Conservation (phyloP, 2,888 invertebrate genomes). For the Herminia tarsipennalis region DNA sequence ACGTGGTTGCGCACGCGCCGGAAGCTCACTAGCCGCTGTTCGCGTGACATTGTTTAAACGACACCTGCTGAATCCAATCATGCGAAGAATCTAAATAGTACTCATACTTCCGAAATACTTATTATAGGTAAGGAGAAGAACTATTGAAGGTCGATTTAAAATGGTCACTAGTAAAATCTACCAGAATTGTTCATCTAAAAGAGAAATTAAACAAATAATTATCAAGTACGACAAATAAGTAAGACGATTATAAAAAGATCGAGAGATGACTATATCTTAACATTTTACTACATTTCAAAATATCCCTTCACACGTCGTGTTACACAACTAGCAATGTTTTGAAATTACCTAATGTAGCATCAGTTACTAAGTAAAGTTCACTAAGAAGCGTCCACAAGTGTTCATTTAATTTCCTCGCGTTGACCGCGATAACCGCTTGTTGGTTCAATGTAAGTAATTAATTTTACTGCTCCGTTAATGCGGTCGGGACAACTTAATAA, state of each 20-base stretch:
- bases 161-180: too few relatives aligned
- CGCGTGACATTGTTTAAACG: conserved; percentile 60
- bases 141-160: conserved; percentile 3
- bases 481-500: conserved; percentile 60
- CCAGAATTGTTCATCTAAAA: too few relatives aligned
- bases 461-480: conserved; percentile 69
- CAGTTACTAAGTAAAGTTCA: conserved; percentile 3
- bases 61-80: conserved; percentile 59
- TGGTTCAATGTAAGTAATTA: conserved; percentile 74
- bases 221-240: too few relatives aligned
- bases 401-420: conserved; percentile 72
- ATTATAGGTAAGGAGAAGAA: conserved; percentile 18
- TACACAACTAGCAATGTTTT: background rate
- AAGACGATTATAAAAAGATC: too few relatives aligned
- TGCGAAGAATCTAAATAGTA: conserved; percentile 63
- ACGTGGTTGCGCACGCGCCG: conserved; percentile 77
- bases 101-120: conserved; percentile 47
- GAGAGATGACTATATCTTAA: too few relatives aligned
- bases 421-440: conserved; percentile 72
- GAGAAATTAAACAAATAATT: too few relatives aligned
- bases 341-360: background rate
- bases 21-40: conserved; percentile 55
- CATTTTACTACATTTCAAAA: too few relatives aligned
- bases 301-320: background rate
- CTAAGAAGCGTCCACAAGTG: conserved; percentile 56